Percentiles rank a stretch among this genome's conserved stretches.
Conservation (phyloP, 2,888 invertebrate genomes). For the Chironomus riparius region DNA sequence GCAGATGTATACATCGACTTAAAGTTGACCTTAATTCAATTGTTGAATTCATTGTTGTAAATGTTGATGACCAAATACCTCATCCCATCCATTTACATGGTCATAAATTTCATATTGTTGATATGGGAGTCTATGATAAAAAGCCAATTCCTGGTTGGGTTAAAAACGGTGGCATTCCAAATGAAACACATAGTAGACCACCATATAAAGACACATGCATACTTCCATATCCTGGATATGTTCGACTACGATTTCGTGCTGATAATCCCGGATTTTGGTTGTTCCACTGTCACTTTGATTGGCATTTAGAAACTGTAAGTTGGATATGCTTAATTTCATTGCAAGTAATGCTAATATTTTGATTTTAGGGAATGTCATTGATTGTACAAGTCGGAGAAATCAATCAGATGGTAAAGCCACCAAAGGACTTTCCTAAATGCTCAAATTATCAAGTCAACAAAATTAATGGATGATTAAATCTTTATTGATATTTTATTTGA, state of each 20-base stretch:
- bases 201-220: conserved; percentile 38
- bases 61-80: conserved; percentile 29
- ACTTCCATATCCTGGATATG: conserved; percentile 37
- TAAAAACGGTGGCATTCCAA: neutral
- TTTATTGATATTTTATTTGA: too few relatives aligned
- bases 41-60: conserved; percentile 30
- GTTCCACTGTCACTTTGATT: conserved; percentile 36
- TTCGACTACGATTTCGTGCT: conserved; percentile 34
- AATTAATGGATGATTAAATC: conserved; percentile 4
- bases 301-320: conserved; percentile 36
- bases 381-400: conserved; percentile 43
- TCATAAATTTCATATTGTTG: conserved; percentile 36
- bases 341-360: neutral
- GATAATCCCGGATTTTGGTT: conserved; percentile 36
- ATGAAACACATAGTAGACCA: conserved; percentile 12
- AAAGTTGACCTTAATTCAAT: conserved; percentile 33
- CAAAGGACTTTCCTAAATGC: conserved; percentile 38
- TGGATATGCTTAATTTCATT: conserved; percentile 30
- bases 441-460: neutral
- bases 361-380: conserved; percentile 33
- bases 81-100: conserved; percentile 41
- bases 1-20: conserved; percentile 34
- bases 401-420: conserved; percentile 55
- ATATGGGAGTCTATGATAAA: conserved; percentile 16
- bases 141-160: conserved; percentile 1